A percentile compares a stretch with the other conserved stretches of the same genome.
phyloP scores from a whole-genome alignment of 2,797 vertebrate genomes.

The Capromys pilorides region DNA sequence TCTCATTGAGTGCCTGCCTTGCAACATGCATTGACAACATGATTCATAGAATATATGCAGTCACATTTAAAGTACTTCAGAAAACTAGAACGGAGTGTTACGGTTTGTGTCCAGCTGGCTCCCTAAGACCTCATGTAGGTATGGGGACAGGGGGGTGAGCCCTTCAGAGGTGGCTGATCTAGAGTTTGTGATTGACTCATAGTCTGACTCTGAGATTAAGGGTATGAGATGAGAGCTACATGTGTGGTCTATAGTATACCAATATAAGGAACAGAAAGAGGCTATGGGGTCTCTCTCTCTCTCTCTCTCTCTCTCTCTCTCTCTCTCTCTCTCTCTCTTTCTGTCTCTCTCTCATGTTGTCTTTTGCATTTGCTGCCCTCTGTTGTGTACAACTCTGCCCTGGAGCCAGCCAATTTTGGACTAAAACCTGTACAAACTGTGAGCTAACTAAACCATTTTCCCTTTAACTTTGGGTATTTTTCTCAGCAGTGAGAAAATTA shows the following conservation, averaged over 20 bases:
- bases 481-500: background rate
- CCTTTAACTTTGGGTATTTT: background rate
- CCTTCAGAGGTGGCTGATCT: background rate
- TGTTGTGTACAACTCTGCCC: background rate
- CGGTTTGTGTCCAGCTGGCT: background rate
- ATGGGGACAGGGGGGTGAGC: background rate
- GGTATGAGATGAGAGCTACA: background rate
- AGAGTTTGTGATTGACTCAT: background rate
- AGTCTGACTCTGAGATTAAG: background rate
- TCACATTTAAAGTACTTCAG: background rate
- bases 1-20: background rate
- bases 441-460: background rate
- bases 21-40: background rate
- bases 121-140: background rate
- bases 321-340: background rate
- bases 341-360: too few relatives aligned
- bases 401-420: background rate
- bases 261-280: background rate
- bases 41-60: background rate
- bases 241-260: background rate
- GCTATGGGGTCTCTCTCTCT: background rate
- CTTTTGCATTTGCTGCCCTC: too few relatives aligned
- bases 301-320: background rate
- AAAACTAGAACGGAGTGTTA: background rate
- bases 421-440: background rate